A percentile compares a stretch with the other conserved stretches of the same genome.
phyloP scores from a whole-genome alignment of 2,888 invertebrate species.

The Pseudococcus longispinus region DNA sequence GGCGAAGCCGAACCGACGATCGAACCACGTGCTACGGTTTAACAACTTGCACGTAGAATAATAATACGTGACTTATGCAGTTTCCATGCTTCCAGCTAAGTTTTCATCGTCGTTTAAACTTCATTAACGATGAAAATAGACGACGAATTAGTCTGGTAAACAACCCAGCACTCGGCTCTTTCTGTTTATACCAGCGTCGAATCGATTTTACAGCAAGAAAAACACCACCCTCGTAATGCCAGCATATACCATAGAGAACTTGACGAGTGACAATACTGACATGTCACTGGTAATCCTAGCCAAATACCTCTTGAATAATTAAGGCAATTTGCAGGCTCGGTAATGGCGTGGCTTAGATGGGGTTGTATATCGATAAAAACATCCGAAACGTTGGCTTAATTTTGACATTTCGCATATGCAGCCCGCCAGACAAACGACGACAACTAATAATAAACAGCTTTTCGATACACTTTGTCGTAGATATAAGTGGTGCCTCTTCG shows the following conservation, averaged over 20 bases:
- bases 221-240: background rate
- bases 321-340: background rate
- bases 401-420: background rate
- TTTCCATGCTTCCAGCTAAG: background rate
- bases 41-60: conserved; percentile 25
- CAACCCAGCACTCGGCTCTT: background rate
- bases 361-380: background rate
- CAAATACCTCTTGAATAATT: background rate
- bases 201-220: background rate
- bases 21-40: conserved; percentile 17
- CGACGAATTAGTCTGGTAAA: background rate
- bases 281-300: background rate
- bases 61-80: conserved; percentile 42
- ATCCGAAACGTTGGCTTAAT: background rate
- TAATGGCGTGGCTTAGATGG: background rate
- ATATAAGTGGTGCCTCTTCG: background rate
- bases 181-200: background rate
- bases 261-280: background rate
- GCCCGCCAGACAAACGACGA: background rate
- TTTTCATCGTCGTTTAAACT: conserved; percentile 14
- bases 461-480: background rate
- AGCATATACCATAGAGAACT: background rate
- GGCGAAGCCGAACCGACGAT: background rate
- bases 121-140: conserved; percentile 6
- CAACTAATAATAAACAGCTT: background rate